A percentile compares a stretch with the other conserved stretches of the same genome.
These are phyloP conservation scores for Calameuta pallipes DNA, from an alignment of 2,888 invertebrate genomes.

Conservation along the genomic window DNA sequence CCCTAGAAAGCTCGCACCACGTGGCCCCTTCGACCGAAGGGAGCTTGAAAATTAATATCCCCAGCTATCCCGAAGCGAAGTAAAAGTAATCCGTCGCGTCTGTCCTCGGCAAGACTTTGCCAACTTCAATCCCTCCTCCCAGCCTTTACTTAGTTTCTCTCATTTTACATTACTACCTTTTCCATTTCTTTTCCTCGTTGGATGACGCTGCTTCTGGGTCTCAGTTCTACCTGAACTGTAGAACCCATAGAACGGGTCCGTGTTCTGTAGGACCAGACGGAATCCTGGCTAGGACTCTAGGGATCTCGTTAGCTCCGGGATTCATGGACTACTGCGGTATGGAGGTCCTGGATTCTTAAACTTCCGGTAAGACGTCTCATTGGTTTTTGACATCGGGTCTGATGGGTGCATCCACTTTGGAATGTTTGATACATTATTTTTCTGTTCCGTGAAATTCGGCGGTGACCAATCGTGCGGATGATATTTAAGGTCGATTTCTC, in stretches of 20 bases:
- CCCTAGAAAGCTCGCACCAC: too few relatives aligned
- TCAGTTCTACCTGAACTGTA: neutral
- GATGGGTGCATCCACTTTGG: too few relatives aligned
- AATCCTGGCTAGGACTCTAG: too few relatives aligned
- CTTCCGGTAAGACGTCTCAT: too few relatives aligned
- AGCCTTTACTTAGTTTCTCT: too few relatives aligned
- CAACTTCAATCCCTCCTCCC: neutral
- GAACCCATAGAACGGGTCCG: too few relatives aligned
- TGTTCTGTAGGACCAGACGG: too few relatives aligned
- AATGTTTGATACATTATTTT: neutral
- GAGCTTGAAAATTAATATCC: constrained; percentile 39
- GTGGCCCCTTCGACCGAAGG: constrained; percentile 17
- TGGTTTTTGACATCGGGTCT: too few relatives aligned
- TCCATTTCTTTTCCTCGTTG: neutral
- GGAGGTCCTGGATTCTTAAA: too few relatives aligned
- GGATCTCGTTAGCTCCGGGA: too few relatives aligned
- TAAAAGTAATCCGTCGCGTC: constrained; percentile 41
- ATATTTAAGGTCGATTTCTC: constrained; percentile 53
- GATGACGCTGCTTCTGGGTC: neutral
- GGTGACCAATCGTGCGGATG: constrained; percentile 53
- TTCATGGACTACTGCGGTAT: too few relatives aligned
- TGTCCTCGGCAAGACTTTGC: constrained; percentile 37
- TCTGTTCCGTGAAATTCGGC: constrained; percentile 11
- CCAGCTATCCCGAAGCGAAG: constrained; percentile 16
- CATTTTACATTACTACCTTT: too few relatives aligned